phyloP scores from a whole-genome alignment of 2,888 invertebrate species.

The Harpalus rubripes region DNA sequence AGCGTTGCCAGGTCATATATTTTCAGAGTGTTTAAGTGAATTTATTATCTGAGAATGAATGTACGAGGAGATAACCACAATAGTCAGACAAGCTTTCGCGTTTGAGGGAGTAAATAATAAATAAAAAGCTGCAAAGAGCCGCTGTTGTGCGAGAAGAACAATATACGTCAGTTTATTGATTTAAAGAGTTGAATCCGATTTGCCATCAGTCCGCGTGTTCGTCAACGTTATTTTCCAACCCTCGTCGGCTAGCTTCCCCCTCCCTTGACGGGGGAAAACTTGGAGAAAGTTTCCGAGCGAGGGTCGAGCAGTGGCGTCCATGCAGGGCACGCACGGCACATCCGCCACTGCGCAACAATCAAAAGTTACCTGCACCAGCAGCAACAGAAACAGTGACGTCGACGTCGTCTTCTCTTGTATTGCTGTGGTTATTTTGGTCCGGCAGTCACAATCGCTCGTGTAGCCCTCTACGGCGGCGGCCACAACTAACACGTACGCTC shows the following conservation, averaged over 20 bases:
- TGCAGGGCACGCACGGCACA: background rate
- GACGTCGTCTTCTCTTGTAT: background rate
- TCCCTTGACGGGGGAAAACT: slow-evolving; percentile 50
- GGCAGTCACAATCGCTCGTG: slow-evolving; percentile 21
- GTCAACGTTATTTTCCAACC: slow-evolving; percentile 63
- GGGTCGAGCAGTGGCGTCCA: background rate
- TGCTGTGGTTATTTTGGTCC: slow-evolving; percentile 60
- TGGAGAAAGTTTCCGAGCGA: slow-evolving; percentile 61
- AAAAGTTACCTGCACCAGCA: background rate
- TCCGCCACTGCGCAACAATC: slow-evolving; percentile 6
- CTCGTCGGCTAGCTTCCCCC: background rate
- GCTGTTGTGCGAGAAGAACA: slow-evolving; percentile 17
- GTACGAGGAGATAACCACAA: background rate
- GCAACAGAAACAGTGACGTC: no score
- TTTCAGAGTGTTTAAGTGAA: background rate
- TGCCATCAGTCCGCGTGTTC: slow-evolving; percentile 62
- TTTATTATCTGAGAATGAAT: background rate
- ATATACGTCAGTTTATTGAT: slow-evolving; percentile 65
- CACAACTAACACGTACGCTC: background rate
- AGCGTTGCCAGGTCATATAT: no score
- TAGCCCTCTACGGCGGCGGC: slow-evolving; percentile 21
- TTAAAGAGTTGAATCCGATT: slow-evolving; percentile 66
- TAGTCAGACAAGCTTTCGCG: no score
- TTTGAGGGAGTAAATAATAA: slow-evolving; percentile 46
- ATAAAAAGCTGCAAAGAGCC: slow-evolving; percentile 37